These are phyloP conservation scores for Pedetes capensis DNA, from an alignment of 2,113 vertebrate species.

Conservation along the genomic window DNA sequence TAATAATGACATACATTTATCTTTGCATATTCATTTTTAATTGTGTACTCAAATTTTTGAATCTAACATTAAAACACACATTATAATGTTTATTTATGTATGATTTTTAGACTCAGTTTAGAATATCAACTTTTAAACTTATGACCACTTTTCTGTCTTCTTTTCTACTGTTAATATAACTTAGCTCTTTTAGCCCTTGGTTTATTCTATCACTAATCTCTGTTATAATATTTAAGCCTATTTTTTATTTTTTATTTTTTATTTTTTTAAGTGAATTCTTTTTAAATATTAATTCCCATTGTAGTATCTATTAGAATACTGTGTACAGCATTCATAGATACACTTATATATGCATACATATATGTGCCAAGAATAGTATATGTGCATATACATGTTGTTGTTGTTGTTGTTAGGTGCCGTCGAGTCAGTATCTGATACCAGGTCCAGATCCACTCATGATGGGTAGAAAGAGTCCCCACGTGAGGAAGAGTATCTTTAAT, in stretches of 20 bases:
- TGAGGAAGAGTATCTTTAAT: too few species aligned
- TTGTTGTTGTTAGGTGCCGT: too few species aligned
- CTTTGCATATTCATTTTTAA: not conserved
- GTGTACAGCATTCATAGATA: not conserved
- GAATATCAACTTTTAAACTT: not conserved
- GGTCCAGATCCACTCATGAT: too few species aligned
- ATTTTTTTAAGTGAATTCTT: not conserved
- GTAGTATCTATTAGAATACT: not conserved
- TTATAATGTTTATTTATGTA: not conserved
- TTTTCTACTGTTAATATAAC: not conserved
- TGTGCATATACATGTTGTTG: too few species aligned
- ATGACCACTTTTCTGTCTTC: not conserved
- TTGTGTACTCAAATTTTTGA: not conserved
- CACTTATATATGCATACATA: too few species aligned
- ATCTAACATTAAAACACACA: not conserved
- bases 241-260: not conserved
- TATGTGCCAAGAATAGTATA: too few species aligned
- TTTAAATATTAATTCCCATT: not conserved
- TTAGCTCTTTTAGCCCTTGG: not conserved
- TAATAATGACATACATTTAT: not conserved
- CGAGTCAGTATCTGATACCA: too few species aligned
- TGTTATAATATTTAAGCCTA: not conserved
- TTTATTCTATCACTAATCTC: not conserved
- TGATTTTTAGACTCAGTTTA: not conserved
- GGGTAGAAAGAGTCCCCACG: too few species aligned